Conservation (phyloP, 2,888 invertebrate genomes). For the Iselma pallidipennis region DNA sequence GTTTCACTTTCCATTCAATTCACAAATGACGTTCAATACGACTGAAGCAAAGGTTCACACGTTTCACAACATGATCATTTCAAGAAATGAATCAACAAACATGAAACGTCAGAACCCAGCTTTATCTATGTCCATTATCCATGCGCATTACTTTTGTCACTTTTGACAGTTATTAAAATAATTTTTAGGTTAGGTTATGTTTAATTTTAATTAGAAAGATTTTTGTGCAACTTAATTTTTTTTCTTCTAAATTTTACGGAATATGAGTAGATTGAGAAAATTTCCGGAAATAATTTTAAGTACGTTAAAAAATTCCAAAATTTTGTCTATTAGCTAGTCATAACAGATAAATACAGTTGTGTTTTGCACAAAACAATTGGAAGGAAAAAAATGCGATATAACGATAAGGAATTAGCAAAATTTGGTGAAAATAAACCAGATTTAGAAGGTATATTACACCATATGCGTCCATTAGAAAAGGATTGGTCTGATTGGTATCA, state of each 20-base stretch:
- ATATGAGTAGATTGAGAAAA: not conserved
- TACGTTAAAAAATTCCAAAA: not conserved
- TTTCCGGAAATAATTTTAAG: not conserved
- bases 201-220: too few species aligned
- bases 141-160: too few species aligned
- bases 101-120: too few species aligned
- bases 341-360: not conserved
- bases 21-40: too few species aligned
- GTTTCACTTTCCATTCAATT: too few species aligned
- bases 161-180: too few species aligned
- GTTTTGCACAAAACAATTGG: not conserved
- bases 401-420: conserved; percentile 69
- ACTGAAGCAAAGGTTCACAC: too few species aligned
- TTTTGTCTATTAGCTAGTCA: not conserved
- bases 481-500: conserved; percentile 58
- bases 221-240: too few species aligned
- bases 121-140: too few species aligned
- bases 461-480: conserved; percentile 66
- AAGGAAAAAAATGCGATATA: conserved; percentile 68
- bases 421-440: conserved; percentile 63
- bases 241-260: not conserved
- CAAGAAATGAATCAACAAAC: too few species aligned
- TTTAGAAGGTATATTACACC: conserved; percentile 73
- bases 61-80: too few species aligned
- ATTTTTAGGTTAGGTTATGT: too few species aligned